Base-by-base conservation (phyloP, 2,113 vertebrate genomes). In the Equus quagga region DNA sequence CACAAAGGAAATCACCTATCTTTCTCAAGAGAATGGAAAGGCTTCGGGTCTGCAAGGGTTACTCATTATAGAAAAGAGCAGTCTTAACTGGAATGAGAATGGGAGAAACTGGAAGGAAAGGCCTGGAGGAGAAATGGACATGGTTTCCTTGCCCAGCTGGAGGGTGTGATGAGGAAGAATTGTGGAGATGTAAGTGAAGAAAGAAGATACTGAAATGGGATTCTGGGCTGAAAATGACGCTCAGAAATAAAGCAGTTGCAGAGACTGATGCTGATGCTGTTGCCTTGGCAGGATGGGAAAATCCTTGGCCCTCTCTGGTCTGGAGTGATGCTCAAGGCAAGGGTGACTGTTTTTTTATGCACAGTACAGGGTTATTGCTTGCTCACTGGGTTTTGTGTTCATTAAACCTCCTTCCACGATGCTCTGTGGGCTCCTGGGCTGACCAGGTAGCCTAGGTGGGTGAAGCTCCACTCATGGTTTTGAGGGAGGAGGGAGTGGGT, bases 1-100 rank as follows among this genome's bases (percentile, higher is more conserved):
- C 31, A 15, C 41, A 92, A 51, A 95, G 41, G 54, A 95, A 97
- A 96, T 23, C 18, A 58, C 49, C 26, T 54, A 8, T 86, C 51
- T 89, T 91, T 94, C 78, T 89, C 26, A 82, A 82, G 33, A 91
- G 72, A 75, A 21, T 11, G 80, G 91, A 94, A 80, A 60, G 21
- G 5, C 89, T 69, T 33, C 9, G 28, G 58, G 64, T n/a, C 49
- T 60, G 2, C 41, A 51, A 73, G 36, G 3, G 18, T 83, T 62
- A 94, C 12, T 94, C 33, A 65, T 9, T 11, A 3, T 9, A 46
- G 73, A 67, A 49, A 73, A 78, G 54, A 85, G 18, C 46, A 72
- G 36, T 23, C 28, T 62, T 51, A 85, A 36, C 1, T 73, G 6
- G 49, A 64, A 8, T 44, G 33, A 89, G 28, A 82, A 18, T 24